Evolutionary conservation across 2,797 vertebrate species (phyloP), one percentile per base, ranked within the genome.

Genomic region (Masticophis lateralis): DNA sequence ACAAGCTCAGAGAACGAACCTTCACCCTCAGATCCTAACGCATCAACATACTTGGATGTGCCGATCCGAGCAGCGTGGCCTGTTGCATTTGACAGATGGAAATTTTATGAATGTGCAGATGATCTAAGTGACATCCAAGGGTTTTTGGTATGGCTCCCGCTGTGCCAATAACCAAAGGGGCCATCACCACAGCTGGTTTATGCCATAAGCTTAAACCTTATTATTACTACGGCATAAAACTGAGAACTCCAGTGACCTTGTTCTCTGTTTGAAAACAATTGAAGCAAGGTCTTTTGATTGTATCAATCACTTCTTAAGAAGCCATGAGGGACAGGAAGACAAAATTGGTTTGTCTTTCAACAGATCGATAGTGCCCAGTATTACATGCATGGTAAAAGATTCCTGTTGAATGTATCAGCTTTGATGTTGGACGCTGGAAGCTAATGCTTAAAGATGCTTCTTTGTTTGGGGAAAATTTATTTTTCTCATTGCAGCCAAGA

Each of bases 331-430:
- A 93, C 20, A 89, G 87, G 7, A 88, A 91, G 55, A n/a, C 22
- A 93, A 91, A 96, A 94, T 90, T 94, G 92, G 57, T 90, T 96
- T 96, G 92, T 2, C 22, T 95, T 91, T 96, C 96, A 95, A 95
- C 94, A 96, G 95, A 97, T 96, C 96, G 93, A 95, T 96, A 94
- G 43, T 47, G 60, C 91, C 59, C 91, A 91, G 92, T 83, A 43
- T 90, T 25, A 28, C 94, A 18, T 94, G 60, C 87, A 13, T 94
- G 86, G 0, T 88, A 86, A 95, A 89, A 90, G n/a, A 91, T 25
- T 92, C 51, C 87, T 13, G 0, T 43, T 32, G 92, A 0, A 16
- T 88, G 57, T 25, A 2, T 69, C 43, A 10, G 14, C 51, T 43
- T 92, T 93, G 88, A 88, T 0, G 9, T 74, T 9, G 94, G 89